These are phyloP conservation scores for Microcebus griseorufus DNA, from an alignment of 2,113 vertebrate genomes.

Conservation along the genomic window DNA sequence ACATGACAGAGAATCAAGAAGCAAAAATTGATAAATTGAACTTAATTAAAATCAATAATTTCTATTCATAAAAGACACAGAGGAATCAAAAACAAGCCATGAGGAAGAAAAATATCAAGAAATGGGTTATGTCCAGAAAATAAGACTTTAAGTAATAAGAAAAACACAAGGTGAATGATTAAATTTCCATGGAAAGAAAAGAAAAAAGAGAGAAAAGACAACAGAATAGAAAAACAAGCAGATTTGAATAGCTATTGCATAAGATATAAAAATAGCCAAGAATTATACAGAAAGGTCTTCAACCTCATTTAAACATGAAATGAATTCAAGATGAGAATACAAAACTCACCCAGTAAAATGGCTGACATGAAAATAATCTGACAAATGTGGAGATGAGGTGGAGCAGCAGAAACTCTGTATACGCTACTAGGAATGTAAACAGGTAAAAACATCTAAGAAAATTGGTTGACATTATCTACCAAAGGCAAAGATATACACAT, in stretches of 20 bases:
- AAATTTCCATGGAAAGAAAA: background rate
- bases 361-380: slow-evolving; percentile 1
- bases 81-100: background rate
- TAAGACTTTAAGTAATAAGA: background rate
- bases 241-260: background rate
- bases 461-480: background rate
- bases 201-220: background rate
- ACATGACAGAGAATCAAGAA: background rate
- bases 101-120: background rate
- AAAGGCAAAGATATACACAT: background rate
- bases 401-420: background rate
- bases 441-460: background rate
- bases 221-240: background rate
- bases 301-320: background rate
- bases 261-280: background rate
- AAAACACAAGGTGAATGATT: background rate
- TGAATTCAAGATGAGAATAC: background rate
- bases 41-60: background rate
- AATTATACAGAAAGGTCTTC: background rate
- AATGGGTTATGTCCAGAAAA: background rate
- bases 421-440: background rate
- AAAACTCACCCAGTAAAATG: background rate
- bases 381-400: background rate
- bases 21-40: background rate
- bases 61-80: background rate